Evolutionary conservation across 1,140 invertebrate species (phyloP).

Genomic region (Drosophila subpulchrella): DNA sequence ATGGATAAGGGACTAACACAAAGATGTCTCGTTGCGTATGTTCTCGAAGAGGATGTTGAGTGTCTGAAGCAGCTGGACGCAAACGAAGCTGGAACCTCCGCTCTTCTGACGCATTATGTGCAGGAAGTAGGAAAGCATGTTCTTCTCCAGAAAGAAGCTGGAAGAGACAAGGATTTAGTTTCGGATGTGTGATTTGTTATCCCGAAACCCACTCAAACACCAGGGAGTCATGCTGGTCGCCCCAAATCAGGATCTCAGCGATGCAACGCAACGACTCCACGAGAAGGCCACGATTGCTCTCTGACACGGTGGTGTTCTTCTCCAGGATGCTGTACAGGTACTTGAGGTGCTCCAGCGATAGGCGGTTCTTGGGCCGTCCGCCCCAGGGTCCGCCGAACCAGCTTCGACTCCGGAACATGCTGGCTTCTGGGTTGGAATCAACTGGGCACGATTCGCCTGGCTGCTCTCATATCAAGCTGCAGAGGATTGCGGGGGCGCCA

Average conservation of each 20-base stretch:
- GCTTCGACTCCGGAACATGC: constrained; percentile 93
- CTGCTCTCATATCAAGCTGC: constrained; percentile 27
- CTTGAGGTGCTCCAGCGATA: constrained; percentile 98
- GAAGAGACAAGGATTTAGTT: constrained; percentile 1
- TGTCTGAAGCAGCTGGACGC: constrained; percentile 98
- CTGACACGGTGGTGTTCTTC: constrained; percentile 98
- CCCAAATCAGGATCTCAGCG: constrained; percentile 99
- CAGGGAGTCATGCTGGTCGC: constrained; percentile 99
- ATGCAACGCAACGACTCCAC: constrained; percentile 98
- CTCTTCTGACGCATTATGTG: constrained; percentile 99
- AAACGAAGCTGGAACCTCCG: constrained; percentile 96
- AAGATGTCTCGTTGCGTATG: constrained; percentile 98
- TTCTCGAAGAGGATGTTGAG: constrained; percentile 99
- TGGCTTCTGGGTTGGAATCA: constrained; percentile 25
- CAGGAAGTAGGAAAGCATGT: constrained; percentile 99
- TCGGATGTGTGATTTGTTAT: constrained; percentile 48
- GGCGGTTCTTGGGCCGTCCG: constrained; percentile 97
- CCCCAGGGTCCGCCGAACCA: constrained; percentile 93
- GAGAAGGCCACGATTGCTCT: constrained; percentile 96
- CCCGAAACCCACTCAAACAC: constrained; percentile 97
- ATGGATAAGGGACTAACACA: constrained; percentile 91
- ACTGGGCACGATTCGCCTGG: constrained; percentile 20
- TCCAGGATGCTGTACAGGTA: constrained; percentile 98
- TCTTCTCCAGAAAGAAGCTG: constrained; percentile 99
- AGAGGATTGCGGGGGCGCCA: not conserved